phyloP scores from a whole-genome alignment of 2,113 vertebrate genomes.

The Cnemophilus loriae region DNA sequence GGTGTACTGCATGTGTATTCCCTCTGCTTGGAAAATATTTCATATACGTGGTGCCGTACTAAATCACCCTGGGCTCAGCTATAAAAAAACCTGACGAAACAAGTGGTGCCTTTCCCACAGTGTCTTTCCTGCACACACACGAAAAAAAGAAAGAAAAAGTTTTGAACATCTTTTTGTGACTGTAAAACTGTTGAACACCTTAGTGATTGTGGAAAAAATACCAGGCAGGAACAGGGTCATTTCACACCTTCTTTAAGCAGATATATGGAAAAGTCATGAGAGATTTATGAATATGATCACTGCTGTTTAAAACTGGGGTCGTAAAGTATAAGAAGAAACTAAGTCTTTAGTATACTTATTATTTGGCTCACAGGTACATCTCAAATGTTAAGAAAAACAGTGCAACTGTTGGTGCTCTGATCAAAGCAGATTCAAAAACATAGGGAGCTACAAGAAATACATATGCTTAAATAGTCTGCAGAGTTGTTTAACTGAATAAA shows the following conservation, averaged over 20 bases:
- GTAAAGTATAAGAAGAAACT: neutral
- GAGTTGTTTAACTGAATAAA: slow-evolving; percentile 51
- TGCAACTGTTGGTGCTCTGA: neutral
- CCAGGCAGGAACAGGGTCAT: neutral
- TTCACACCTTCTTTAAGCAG: neutral
- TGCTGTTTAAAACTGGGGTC: neutral
- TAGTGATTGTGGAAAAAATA: neutral
- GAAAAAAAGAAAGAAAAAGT: neutral
- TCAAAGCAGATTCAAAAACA: neutral
- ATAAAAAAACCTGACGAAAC: neutral
- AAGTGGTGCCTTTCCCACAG: neutral
- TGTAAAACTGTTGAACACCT: neutral
- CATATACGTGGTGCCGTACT: neutral
- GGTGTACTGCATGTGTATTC: neutral
- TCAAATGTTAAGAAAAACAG: neutral
- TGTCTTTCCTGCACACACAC: neutral
- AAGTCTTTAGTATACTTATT: neutral
- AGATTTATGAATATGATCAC: neutral
- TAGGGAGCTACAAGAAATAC: neutral
- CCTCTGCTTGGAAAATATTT: neutral
- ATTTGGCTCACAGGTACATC: neutral
- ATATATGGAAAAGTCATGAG: neutral
- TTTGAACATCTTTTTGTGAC: neutral
- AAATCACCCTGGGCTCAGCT: neutral
- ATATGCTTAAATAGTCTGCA: slow-evolving; percentile 1